Conservation (phyloP, 2,797 vertebrate species). For the Epinephelus coioides region DNA sequence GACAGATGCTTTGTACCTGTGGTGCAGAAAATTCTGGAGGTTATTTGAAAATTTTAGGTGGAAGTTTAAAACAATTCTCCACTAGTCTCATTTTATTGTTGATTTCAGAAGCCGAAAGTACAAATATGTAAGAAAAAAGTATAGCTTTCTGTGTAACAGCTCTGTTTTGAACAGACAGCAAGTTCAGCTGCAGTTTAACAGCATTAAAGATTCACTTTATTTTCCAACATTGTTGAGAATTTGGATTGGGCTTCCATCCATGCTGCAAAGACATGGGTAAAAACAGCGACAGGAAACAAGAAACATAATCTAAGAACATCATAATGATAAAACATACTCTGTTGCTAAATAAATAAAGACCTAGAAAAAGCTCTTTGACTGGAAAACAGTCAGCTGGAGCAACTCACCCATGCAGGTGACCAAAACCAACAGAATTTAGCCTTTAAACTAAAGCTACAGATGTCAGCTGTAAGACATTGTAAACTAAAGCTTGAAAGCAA, state of each 20-base stretch:
- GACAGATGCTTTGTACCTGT: not conserved
- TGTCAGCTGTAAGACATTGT: not conserved
- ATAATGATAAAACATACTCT: too few species aligned
- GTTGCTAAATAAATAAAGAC: too few species aligned
- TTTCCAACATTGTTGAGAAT: too few species aligned
- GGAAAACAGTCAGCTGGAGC: too few species aligned
- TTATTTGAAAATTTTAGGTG: not conserved
- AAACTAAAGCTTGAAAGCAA: not conserved
- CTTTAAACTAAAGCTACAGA: not conserved
- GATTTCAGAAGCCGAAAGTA: not conserved
- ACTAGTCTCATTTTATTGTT: not conserved
- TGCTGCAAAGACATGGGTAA: too few species aligned
- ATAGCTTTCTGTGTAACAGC: not conserved
- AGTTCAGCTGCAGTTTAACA: not conserved
- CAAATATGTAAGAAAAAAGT: not conserved
- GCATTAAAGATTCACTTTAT: too few species aligned
- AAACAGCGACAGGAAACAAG: too few species aligned
- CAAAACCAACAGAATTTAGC: not conserved
- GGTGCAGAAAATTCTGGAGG: not conserved
- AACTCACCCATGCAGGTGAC: not conserved
- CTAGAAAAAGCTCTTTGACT: too few species aligned
- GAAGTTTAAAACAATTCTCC: not conserved
- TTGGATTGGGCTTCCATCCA: too few species aligned
- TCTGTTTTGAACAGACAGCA: not conserved
- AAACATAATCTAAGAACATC: too few species aligned